Evolutionary conservation across 2,113 vertebrate genomes (phyloP).

Genomic region (Lycocorax pyrrhopterus): DNA sequence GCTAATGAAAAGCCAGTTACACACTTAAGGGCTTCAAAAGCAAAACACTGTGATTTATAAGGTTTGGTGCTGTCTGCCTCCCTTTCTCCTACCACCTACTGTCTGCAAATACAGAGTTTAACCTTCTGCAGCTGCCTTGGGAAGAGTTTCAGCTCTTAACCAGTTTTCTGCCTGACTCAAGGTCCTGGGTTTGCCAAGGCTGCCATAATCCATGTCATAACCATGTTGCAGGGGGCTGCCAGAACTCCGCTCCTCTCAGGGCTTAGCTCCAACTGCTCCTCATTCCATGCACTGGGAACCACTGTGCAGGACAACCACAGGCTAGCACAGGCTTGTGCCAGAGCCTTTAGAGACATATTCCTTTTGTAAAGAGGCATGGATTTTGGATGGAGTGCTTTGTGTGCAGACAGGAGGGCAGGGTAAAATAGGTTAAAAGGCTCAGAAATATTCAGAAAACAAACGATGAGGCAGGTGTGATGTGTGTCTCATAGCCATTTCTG

Average conservation of each 20-base stretch:
- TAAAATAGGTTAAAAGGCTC: neutral
- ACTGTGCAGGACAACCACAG: neutral
- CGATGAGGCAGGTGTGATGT: neutral
- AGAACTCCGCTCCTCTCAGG: neutral
- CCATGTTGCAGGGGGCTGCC: fast-evolving
- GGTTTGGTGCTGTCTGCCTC: neutral
- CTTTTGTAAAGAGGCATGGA: neutral
- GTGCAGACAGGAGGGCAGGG: neutral
- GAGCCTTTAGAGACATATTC: neutral
- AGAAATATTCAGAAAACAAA: neutral
- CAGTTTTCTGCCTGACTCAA: neutral
- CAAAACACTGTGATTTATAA: neutral
- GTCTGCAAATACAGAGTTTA: neutral
- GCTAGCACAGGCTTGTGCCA: neutral
- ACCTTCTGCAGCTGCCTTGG: neutral
- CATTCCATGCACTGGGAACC: fast-evolving
- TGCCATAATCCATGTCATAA: neutral
- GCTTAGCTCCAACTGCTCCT: neutral
- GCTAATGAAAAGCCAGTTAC: neutral
- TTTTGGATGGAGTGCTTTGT: neutral
- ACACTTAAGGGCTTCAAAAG: neutral
- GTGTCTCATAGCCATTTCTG: neutral
- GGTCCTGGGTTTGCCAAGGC: neutral
- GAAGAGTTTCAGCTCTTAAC: neutral
- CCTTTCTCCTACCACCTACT: neutral